phyloP scores from a whole-genome alignment of 2,888 invertebrate species.

The Andrena praecox region DNA sequence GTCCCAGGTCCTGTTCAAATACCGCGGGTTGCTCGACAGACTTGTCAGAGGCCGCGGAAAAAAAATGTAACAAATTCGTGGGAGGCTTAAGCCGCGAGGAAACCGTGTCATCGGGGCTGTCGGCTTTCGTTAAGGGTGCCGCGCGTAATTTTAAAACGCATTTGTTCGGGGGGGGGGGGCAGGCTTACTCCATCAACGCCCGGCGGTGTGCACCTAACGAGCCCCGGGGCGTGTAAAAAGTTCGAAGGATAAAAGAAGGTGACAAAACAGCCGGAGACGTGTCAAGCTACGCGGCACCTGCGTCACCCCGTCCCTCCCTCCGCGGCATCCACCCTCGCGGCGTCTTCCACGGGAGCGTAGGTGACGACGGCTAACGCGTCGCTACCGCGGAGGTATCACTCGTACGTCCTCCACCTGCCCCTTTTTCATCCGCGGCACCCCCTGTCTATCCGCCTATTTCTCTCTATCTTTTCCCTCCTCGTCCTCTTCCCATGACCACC shows the following conservation, averaged over 20 bases:
- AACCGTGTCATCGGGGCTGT: constrained; percentile 27
- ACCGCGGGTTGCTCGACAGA: not conserved
- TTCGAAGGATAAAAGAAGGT: constrained; percentile 72
- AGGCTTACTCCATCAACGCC: constrained; percentile 73
- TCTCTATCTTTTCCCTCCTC: constrained; percentile 57
- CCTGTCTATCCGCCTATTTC: constrained; percentile 40
- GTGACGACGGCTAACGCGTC: constrained; percentile 57
- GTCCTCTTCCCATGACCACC: constrained; percentile 25
- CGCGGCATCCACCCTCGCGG: not conserved
- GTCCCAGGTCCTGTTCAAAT: not conserved
- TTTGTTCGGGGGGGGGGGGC: constrained; percentile 48
- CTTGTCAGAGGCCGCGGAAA: not conserved
- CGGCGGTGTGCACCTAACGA: constrained; percentile 68
- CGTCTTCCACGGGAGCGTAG: constrained; percentile 7
- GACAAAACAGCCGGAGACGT: constrained; percentile 77
- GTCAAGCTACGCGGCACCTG: constrained; percentile 80
- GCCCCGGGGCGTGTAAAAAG: constrained; percentile 68
- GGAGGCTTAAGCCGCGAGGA: not conserved
- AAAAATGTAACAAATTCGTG: constrained; percentile 11
- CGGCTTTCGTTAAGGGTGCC: constrained; percentile 17
- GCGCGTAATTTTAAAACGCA: constrained; percentile 67
- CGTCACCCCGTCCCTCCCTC: constrained; percentile 61
- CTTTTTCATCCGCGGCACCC: constrained; percentile 32
- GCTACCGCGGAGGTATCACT: constrained; percentile 13
- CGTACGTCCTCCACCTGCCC: constrained; percentile 16